A percentile compares a stretch with the other conserved stretches of the same genome.
These are phyloP conservation scores for Procambarus virginalis DNA, from an alignment of 1,140 invertebrate genomes.

Conservation along the genomic window DNA sequence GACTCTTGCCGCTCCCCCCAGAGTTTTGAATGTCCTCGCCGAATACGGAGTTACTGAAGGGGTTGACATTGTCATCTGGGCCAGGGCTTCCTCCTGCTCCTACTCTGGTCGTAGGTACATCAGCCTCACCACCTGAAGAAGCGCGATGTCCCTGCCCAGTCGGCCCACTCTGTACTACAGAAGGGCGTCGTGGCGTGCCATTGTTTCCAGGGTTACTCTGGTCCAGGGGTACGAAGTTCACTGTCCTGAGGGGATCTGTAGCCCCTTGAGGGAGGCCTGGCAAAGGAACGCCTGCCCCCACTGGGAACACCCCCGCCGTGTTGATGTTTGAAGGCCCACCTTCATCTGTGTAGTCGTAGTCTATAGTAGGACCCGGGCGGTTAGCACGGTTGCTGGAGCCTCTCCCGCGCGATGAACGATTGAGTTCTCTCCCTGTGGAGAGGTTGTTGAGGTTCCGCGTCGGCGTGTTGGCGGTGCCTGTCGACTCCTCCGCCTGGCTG, in stretches of 20 bases:
- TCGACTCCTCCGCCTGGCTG: background rate
- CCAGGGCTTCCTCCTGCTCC: background rate
- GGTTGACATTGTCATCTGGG: background rate
- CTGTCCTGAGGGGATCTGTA: conserved; percentile 27
- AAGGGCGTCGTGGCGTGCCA: background rate
- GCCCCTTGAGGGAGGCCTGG: background rate
- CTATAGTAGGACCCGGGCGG: conserved; percentile 55
- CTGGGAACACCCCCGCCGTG: conserved; percentile 15
- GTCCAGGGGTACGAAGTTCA: conserved; percentile 38
- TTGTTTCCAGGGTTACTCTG: background rate
- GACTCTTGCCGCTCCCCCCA: conserved; percentile 1
- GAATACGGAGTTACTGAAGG: background rate
- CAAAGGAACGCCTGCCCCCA: background rate
- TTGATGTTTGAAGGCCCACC: conserved; percentile 16
- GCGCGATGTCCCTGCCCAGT: background rate
- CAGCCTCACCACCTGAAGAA: background rate
- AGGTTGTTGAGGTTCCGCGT: background rate
- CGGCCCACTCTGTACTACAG: background rate
- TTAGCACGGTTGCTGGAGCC: conserved; percentile 19
- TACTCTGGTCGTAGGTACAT: background rate
- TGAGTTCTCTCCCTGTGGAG: conserved; percentile 18
- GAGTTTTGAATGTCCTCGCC: background rate
- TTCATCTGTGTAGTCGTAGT: conserved; percentile 49
- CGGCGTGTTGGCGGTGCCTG: background rate
- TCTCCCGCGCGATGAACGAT: conserved; percentile 12